These are phyloP conservation scores for Sericinus montela DNA, from an alignment of 2,888 invertebrate species.

Conservation along the genomic window DNA sequence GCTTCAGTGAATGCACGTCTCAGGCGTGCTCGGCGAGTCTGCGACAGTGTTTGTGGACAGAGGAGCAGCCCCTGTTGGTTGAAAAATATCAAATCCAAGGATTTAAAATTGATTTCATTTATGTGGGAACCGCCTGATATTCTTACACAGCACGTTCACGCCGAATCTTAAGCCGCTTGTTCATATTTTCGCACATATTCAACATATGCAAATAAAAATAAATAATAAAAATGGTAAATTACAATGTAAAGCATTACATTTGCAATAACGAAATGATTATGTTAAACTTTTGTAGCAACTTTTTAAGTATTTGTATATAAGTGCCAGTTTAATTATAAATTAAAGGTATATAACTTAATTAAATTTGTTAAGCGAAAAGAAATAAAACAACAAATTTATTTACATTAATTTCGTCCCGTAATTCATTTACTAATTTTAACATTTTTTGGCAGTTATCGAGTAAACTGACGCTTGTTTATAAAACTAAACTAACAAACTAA, in stretches of 20 bases:
- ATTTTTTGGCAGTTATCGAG: too few relatives aligned
- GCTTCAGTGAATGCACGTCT: conserved; percentile 94
- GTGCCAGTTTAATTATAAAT: too few relatives aligned
- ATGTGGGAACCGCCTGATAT: conserved; percentile 51
- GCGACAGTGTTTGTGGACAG: conserved; percentile 94
- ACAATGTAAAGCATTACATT: background rate
- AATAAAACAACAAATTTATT: too few relatives aligned
- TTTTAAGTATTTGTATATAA: too few relatives aligned
- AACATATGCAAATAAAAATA: background rate
- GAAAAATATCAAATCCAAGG: conserved; percentile 63
- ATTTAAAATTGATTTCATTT: conserved; percentile 51
- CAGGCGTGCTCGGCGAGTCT: conserved; percentile 90
- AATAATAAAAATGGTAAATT: conserved; percentile 1
- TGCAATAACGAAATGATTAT: background rate
- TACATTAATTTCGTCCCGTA: too few relatives aligned
- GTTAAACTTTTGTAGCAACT: background rate
- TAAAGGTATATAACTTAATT: too few relatives aligned
- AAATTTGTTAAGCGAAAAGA: too few relatives aligned
- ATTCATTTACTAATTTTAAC: too few relatives aligned
- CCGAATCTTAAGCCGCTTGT: conserved; percentile 13
- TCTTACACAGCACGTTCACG: conserved; percentile 62
- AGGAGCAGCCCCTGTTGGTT: conserved; percentile 89
- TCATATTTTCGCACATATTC: conserved; percentile 1
- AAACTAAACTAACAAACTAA: too few relatives aligned
- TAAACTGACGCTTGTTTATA: too few relatives aligned